phyloP scores from a whole-genome alignment of 2,113 vertebrate genomes.

The Pituophis catenifer region DNA sequence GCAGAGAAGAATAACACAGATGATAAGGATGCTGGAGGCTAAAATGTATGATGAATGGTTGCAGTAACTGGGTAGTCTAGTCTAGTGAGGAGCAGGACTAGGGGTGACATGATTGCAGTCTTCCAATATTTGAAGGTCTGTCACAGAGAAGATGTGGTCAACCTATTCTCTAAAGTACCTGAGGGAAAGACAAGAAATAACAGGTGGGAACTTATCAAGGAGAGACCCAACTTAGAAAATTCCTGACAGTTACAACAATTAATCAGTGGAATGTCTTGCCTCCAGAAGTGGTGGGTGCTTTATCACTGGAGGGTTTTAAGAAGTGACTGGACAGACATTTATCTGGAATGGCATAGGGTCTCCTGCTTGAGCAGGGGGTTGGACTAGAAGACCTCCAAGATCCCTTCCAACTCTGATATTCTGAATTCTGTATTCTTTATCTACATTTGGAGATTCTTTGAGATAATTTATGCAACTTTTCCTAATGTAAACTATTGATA shows the following conservation, averaged over 20 bases:
- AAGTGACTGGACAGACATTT: background rate
- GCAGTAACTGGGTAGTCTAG: background rate
- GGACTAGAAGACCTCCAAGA: background rate
- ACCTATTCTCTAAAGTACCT: background rate
- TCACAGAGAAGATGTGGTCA: background rate
- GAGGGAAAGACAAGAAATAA: background rate
- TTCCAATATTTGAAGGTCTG: background rate
- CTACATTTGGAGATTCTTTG: background rate
- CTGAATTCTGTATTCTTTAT: background rate
- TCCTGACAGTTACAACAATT: background rate
- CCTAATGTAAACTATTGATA: background rate
- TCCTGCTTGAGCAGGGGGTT: background rate
- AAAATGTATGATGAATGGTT: background rate
- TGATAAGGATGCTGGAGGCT: background rate
- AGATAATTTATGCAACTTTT: background rate
- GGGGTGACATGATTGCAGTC: background rate
- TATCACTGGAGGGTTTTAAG: background rate
- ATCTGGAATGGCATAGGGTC: background rate
- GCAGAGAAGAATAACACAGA: background rate
- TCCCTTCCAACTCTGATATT: background rate
- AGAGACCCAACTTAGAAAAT: background rate
- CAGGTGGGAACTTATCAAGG: background rate
- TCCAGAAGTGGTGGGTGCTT: background rate
- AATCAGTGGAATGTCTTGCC: background rate
- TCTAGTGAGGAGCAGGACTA: background rate